A percentile compares a stretch with the other conserved stretches of the same genome.
phyloP scores from a whole-genome alignment of 1,140 invertebrate species.

The Drosophila saltans region DNA sequence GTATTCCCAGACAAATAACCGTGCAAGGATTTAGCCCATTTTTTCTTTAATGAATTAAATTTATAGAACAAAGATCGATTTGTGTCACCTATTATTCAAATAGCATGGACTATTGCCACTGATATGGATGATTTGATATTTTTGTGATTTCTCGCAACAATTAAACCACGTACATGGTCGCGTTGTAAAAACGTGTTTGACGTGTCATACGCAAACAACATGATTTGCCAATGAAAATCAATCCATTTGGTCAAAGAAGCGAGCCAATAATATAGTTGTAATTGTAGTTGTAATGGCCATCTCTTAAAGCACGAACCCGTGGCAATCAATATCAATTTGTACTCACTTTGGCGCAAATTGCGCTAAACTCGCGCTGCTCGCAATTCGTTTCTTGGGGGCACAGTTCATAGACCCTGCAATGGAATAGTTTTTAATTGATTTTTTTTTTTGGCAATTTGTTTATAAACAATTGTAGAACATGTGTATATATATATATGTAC shows the following conservation, averaged over 20 bases:
- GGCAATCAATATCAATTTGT: constrained; percentile 29
- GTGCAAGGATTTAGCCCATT: too few species aligned
- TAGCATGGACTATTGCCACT: constrained; percentile 38
- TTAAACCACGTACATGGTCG: constrained; percentile 39
- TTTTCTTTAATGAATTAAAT: too few species aligned
- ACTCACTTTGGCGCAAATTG: constrained; percentile 79
- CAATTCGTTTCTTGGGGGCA: constrained; percentile 78
- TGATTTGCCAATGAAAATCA: constrained; percentile 43
- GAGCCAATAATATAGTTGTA: constrained; percentile 21
- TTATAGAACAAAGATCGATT: too few species aligned
- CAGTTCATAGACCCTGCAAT: constrained; percentile 73
- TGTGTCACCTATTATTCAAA: background rate
- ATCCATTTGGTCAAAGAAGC: constrained; percentile 39
- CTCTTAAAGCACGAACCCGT: constrained; percentile 53
- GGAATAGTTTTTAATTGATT: constrained; percentile 19
- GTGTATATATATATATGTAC: constrained; percentile 27
- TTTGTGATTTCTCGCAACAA: constrained; percentile 20
- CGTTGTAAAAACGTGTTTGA: constrained; percentile 60
- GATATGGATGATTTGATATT: background rate
- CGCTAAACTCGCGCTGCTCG: constrained; percentile 75
- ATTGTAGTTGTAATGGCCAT: constrained; percentile 22
- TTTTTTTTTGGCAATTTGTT: constrained; percentile 47
- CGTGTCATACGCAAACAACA: constrained; percentile 59
- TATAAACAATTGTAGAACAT: constrained; percentile 64
- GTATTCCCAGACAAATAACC: too few species aligned